Conservation (phyloP, 2,113 vertebrate species). For the Pterophyllum scalare region DNA sequence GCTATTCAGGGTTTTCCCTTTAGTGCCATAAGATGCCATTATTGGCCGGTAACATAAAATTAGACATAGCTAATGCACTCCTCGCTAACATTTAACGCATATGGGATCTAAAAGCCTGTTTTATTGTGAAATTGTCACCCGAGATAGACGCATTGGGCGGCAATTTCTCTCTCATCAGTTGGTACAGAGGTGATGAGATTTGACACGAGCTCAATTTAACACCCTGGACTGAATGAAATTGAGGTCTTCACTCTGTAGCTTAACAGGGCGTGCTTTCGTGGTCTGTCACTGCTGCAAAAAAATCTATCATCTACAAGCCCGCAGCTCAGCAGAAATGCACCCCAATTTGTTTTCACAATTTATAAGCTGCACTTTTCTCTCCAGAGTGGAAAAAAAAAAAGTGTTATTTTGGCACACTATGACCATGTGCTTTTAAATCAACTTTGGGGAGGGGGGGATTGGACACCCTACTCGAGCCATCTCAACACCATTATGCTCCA, state of each 20-base stretch:
- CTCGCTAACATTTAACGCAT: constrained; percentile 22
- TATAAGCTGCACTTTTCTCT: constrained; percentile 53
- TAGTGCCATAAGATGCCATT: constrained; percentile 10
- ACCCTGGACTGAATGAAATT: constrained; percentile 39
- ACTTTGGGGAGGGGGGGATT: constrained; percentile 5
- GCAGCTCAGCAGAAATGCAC: constrained; percentile 62
- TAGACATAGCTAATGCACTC: constrained; percentile 18
- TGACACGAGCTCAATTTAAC: constrained; percentile 30
- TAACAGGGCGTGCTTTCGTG: constrained; percentile 24
- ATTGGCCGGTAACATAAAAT: constrained; percentile 5
- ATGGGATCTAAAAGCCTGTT: constrained; percentile 7
- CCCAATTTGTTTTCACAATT: constrained; percentile 57
- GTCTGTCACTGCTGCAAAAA: constrained; percentile 55
- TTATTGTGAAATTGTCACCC: not conserved
- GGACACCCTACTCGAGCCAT: constrained; percentile 62
- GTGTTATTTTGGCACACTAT: constrained; percentile 65
- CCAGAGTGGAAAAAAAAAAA: not conserved
- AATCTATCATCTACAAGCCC: constrained; percentile 46
- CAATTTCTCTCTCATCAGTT: constrained; percentile 17
- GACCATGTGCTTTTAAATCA: constrained; percentile 80
- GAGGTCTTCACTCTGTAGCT: constrained; percentile 46
- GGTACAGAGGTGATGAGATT: constrained; percentile 1
- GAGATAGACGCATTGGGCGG: constrained; percentile 14
- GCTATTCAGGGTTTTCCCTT: not conserved
- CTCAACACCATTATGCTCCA: constrained; percentile 62